Evolutionary conservation across 1,140 invertebrate genomes (phyloP).

Genomic region (Drosophila yakuba): DNA sequence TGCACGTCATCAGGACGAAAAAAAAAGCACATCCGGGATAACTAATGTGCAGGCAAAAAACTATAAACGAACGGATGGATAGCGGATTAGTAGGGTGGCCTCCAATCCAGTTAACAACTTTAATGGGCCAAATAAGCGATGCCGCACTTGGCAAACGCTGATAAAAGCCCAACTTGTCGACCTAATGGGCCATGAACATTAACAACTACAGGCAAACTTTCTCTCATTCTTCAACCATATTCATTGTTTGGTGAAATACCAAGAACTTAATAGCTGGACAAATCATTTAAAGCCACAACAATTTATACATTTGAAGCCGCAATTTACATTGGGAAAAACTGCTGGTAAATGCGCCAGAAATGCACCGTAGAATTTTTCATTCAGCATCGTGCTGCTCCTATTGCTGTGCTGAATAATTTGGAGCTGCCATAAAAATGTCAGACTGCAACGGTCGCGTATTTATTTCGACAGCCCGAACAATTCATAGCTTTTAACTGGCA

Average conservation of each 20-base stretch:
- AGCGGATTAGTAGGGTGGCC: constrained; percentile 12
- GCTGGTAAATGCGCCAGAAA: not conserved
- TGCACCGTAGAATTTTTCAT: constrained; percentile 11
- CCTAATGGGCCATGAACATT: constrained; percentile 36
- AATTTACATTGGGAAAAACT: not conserved
- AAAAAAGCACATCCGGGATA: constrained; percentile 71
- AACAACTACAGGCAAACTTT: constrained; percentile 37
- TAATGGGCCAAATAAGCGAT: constrained; percentile 59
- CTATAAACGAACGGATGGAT: constrained; percentile 9
- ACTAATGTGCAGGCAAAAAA: constrained; percentile 55
- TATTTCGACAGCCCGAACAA: constrained; percentile 40
- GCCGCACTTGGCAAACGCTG: constrained; percentile 11
- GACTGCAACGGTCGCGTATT: constrained; percentile 33
- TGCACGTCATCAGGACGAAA: constrained; percentile 60
- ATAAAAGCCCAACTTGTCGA: constrained; percentile 30
- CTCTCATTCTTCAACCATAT: not conserved
- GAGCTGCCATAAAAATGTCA: constrained; percentile 45
- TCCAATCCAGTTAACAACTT: constrained; percentile 63
- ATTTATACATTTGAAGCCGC: not conserved
- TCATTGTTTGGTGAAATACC: not conserved
- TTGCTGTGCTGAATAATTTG: constrained; percentile 22
- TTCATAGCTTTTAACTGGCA: constrained; percentile 47
- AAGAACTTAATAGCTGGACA: constrained; percentile 22
- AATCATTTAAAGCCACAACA: constrained; percentile 21
- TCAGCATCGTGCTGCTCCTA: constrained; percentile 1